Evolutionary conservation across 2,888 invertebrate genomes (phyloP).

Genomic region (Thymelicus sylvestris): DNA sequence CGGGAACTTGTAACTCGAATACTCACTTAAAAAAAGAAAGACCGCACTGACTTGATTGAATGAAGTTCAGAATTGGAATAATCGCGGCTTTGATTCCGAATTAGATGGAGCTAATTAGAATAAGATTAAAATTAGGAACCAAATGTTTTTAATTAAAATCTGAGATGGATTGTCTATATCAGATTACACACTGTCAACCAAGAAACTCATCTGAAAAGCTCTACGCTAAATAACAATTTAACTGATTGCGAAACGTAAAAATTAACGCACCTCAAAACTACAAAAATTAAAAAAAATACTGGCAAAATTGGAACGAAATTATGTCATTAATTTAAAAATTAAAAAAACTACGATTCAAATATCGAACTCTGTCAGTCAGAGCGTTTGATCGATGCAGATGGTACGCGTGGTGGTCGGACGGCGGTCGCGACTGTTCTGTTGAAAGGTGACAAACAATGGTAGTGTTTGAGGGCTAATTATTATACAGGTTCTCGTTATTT

Average conservation of each 20-base stretch:
- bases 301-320: conserved; percentile 12
- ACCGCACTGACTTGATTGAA: conserved; percentile 9
- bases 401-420: conserved; percentile 65
- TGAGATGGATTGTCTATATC: not conserved
- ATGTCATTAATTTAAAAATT: not conserved
- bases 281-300: conserved; percentile 4
- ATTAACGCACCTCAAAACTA: not conserved
- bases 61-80: conserved; percentile 37
- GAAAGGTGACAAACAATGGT: conserved; percentile 74
- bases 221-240: not conserved
- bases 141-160: too few species aligned
- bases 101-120: too few species aligned
- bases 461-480: conserved; percentile 65
- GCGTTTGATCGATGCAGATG: conserved; percentile 50
- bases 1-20: not conserved
- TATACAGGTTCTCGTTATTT: conserved; percentile 64
- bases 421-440: conserved; percentile 69
- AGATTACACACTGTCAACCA: not conserved
- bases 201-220: not conserved
- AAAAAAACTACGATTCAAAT: conserved; percentile 50
- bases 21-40: conserved; percentile 7
- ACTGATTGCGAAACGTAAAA: not conserved
- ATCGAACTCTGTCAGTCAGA: conserved; percentile 51
- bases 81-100: not conserved
- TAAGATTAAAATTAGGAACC: too few species aligned